A percentile compares a stretch with the other conserved stretches of the same genome.
Evolutionary conservation across 37 sponge, comb jelly and placozoan species (phyloP).

Genomic region (Cladorhizidae sp.): DNA sequence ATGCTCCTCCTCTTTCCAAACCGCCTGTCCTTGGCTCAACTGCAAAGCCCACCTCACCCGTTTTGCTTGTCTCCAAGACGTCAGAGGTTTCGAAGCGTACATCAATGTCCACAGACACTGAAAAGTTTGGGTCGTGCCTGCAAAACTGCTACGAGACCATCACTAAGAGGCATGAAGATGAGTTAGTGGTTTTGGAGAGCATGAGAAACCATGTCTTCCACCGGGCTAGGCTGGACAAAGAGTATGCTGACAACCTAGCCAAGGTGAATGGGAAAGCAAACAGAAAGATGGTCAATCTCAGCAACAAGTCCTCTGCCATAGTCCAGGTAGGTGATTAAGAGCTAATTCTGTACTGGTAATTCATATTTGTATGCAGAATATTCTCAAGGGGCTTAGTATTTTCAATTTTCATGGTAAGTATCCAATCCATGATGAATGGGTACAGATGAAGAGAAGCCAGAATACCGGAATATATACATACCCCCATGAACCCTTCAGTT

Average conservation of each 20-base stretch:
- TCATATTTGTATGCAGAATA: no score
- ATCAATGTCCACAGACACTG: background rate
- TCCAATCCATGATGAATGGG: no score
- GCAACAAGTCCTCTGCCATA: constrained; percentile 32
- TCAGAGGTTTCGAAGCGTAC: background rate
- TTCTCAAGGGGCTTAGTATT: no score
- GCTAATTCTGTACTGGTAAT: no score
- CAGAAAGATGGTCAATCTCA: background rate
- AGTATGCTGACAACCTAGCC: constrained; percentile 57
- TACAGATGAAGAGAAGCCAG: no score
- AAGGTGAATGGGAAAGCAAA: constrained; percentile 43
- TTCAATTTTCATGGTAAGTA: no score
- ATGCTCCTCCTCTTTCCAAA: background rate
- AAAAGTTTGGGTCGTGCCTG: constrained; percentile 69
- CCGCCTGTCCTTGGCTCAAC: background rate
- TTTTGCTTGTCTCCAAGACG: background rate
- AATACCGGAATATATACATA: no score
- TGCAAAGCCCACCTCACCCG: background rate
- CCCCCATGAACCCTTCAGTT: no score
- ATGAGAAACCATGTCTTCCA: constrained; percentile 63
- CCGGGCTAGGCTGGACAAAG: constrained; percentile 62
- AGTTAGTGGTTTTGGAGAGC: constrained; percentile 80
- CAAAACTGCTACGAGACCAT: constrained; percentile 52
- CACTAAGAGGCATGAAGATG: constrained; percentile 69
- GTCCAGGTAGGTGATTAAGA: constrained; percentile 32